phyloP scores from a whole-genome alignment of 2,888 invertebrate species.

The Melanchra persicariae region DNA sequence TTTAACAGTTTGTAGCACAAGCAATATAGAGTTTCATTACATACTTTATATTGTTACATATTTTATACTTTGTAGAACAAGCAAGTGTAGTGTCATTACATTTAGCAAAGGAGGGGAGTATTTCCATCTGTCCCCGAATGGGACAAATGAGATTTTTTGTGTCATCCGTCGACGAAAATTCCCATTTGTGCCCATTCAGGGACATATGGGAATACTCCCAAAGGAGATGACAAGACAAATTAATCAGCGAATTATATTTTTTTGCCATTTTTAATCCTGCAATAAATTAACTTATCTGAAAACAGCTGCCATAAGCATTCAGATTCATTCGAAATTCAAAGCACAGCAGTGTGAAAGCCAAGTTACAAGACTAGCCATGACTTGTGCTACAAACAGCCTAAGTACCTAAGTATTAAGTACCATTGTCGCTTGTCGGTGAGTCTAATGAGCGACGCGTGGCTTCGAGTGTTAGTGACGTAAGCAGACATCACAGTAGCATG shows the following conservation, averaged over 20 bases:
- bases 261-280: neutral
- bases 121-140: too few relatives aligned
- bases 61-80: too few relatives aligned
- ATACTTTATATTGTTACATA: too few relatives aligned
- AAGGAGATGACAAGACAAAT: neutral
- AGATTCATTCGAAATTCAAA: constrained; percentile 16
- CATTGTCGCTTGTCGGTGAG: constrained; percentile 38
- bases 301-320: constrained; percentile 1
- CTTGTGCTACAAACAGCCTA: constrained; percentile 62
- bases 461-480: constrained; percentile 76
- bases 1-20: constrained; percentile 53
- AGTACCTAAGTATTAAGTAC: constrained; percentile 37
- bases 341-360: constrained; percentile 44
- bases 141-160: too few relatives aligned
- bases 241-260: neutral
- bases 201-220: too few relatives aligned
- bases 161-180: too few relatives aligned
- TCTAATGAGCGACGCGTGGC: constrained; percentile 42
- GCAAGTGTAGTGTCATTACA: too few relatives aligned
- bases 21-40: neutral
- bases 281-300: neutral
- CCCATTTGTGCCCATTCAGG: too few relatives aligned
- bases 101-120: too few relatives aligned
- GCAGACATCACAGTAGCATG: constrained; percentile 83
- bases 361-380: constrained; percentile 31